Conservation (phyloP, 2,888 invertebrate genomes). For the Papilio protenor region DNA sequence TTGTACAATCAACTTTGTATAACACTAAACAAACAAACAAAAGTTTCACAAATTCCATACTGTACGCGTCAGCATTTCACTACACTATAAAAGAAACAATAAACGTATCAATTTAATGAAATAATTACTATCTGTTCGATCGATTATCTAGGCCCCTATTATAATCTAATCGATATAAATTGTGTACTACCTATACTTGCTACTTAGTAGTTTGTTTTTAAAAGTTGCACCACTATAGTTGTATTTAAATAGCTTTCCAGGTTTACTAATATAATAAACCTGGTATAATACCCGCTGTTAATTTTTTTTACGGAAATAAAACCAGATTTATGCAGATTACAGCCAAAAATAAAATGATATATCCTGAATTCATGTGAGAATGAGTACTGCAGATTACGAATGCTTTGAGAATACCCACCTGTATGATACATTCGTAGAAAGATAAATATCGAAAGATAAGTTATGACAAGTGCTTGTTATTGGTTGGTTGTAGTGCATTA, state of each 20-base stretch:
- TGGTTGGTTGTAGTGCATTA: neutral
- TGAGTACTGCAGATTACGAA: neutral
- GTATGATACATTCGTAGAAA: slow-evolving; percentile 7
- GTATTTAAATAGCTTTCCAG: too few species aligned
- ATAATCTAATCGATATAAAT: slow-evolving; percentile 18
- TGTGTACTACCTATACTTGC: neutral
- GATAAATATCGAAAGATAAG: slow-evolving; percentile 9
- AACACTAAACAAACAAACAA: slow-evolving; percentile 57
- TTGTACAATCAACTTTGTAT: slow-evolving; percentile 51
- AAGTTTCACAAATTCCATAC: slow-evolving; percentile 59
- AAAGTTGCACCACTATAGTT: too few species aligned
- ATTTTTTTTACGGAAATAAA: neutral
- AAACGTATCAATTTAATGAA: slow-evolving; percentile 44
- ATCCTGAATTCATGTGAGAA: neutral
- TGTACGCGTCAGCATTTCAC: slow-evolving; percentile 48
- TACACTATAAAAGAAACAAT: slow-evolving; percentile 59
- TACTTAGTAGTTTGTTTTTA: too few species aligned
- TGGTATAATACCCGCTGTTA: neutral
- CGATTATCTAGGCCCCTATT: slow-evolving; percentile 44
- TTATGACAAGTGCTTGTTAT: neutral
- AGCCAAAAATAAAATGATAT: neutral
- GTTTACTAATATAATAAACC: neutral
- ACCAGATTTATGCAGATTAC: neutral
- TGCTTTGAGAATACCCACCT: neutral
- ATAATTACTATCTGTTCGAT: slow-evolving; percentile 51